Evolutionary conservation across 35 echinoderm and acorn worm genomes (phyloP).

Genomic region (Apostichopus californicus): DNA sequence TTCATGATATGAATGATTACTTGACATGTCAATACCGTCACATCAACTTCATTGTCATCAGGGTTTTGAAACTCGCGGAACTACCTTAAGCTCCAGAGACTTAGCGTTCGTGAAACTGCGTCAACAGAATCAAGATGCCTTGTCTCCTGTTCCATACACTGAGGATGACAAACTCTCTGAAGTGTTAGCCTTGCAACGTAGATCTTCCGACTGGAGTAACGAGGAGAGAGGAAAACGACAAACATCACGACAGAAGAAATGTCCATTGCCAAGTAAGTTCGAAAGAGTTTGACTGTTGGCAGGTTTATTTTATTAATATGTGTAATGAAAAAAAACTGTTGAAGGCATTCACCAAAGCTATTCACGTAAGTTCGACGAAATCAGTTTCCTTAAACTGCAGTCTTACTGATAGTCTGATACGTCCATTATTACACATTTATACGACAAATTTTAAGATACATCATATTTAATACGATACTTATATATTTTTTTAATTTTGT

Average conservation of each 20-base stretch:
- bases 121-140: background rate
- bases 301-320: too few species aligned
- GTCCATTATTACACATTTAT: too few species aligned
- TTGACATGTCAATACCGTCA: too few species aligned
- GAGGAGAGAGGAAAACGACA: background rate
- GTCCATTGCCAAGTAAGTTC: background rate
- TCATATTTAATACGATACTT: too few species aligned
- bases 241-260: background rate
- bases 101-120: background rate
- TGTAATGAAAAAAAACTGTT: too few species aligned
- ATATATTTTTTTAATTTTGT: too few species aligned
- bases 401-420: too few species aligned
- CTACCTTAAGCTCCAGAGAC: background rate
- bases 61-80: constrained; percentile 40
- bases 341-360: too few species aligned
- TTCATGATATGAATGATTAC: too few species aligned
- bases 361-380: too few species aligned
- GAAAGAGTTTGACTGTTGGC: background rate
- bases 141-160: constrained; percentile 30
- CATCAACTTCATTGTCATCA: background rate
- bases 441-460: too few species aligned
- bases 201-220: background rate
- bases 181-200: background rate
- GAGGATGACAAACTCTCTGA: background rate
- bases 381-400: too few species aligned